Evolutionary conservation across 1,140 invertebrate species (phyloP).

Genomic region (Leptopilina clavipes): DNA sequence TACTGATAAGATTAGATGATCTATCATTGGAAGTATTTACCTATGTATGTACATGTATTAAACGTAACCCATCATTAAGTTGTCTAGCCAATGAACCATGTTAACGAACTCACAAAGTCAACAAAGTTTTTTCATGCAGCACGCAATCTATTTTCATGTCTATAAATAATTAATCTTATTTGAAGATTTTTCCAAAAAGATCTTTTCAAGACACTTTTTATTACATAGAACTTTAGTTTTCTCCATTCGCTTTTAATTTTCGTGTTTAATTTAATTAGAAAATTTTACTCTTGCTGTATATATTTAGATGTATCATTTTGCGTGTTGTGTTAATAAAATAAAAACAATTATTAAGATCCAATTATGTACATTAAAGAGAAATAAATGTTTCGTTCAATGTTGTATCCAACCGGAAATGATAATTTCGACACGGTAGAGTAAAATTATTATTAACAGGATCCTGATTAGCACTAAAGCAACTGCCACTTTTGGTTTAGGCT

Average conservation of each 20-base stretch:
- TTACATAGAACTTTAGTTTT: too few relatives aligned
- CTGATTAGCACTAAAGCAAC: neutral
- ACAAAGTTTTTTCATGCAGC: neutral
- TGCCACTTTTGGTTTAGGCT: neutral
- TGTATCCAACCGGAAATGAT: constrained; percentile 15
- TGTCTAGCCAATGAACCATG: constrained; percentile 5
- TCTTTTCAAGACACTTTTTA: too few relatives aligned
- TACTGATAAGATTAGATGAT: too few relatives aligned
- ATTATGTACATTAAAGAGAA: neutral
- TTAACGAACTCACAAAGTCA: neutral
- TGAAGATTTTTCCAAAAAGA: neutral
- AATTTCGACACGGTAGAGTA: constrained; percentile 2
- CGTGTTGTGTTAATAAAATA: neutral
- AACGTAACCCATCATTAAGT: neutral
- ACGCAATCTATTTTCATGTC: neutral
- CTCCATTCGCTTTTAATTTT: too few relatives aligned
- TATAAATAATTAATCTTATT: neutral
- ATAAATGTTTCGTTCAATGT: neutral
- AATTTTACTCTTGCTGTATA: too few relatives aligned
- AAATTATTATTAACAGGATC: neutral
- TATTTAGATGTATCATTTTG: too few relatives aligned
- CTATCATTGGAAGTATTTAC: too few relatives aligned
- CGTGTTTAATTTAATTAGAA: too few relatives aligned
- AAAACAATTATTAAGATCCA: neutral
- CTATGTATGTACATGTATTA: too few relatives aligned